Percentiles rank a stretch among this genome's conserved stretches.
Evolutionary conservation across 2,797 vertebrate genomes (phyloP).

Genomic region (Aselliscus stoliczkanus): DNA sequence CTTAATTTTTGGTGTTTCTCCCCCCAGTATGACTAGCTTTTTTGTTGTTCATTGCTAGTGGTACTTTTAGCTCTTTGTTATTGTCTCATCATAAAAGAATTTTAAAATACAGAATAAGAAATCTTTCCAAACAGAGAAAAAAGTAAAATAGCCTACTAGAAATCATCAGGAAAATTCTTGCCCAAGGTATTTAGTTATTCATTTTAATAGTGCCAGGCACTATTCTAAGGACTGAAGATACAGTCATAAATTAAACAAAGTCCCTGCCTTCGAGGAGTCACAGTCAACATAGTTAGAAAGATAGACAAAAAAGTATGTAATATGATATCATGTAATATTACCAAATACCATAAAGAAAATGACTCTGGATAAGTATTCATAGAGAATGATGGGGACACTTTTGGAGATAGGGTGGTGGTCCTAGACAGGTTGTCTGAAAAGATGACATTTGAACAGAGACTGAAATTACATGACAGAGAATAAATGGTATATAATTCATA

Average conservation of each 20-base stretch:
- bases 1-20: neutral
- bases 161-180: neutral
- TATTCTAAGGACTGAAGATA: neutral
- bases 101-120: neutral
- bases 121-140: neutral
- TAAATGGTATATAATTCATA: neutral
- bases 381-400: neutral
- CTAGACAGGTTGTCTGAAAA: neutral
- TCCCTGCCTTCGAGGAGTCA: neutral
- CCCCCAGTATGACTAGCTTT: neutral
- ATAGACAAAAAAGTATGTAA: neutral
- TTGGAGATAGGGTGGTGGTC: neutral
- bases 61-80: neutral
- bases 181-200: neutral
- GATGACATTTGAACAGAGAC: neutral
- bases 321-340: neutral
- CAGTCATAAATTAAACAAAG: neutral
- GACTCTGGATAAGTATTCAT: neutral
- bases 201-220: neutral
- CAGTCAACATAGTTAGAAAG: neutral
- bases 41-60: neutral
- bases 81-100: conserved; percentile 27
- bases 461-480: neutral
- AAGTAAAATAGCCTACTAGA: neutral
- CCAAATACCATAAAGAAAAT: neutral